Conservation (phyloP, 2,113 vertebrate genomes). For the Brienomyrus longianalis region DNA sequence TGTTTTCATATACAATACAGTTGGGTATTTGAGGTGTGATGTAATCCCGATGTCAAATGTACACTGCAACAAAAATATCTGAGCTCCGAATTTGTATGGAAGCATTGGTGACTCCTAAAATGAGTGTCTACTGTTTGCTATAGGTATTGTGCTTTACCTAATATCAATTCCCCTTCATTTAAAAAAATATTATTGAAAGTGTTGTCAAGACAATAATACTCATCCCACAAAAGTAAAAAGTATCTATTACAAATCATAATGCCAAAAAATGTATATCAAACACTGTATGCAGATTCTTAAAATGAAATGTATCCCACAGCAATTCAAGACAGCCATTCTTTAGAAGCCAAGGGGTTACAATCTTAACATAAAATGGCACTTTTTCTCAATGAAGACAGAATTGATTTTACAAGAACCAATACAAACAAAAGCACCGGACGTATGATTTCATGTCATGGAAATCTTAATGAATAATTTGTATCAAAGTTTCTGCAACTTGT, state of each 20-base stretch:
- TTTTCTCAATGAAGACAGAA: neutral
- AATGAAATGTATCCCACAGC: neutral
- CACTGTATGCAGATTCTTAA: neutral
- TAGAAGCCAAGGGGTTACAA: neutral
- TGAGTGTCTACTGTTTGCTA: neutral
- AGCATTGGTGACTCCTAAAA: neutral
- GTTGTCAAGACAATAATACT: neutral
- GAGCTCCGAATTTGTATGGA: neutral
- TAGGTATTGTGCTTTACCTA: neutral
- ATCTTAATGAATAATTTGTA: neutral
- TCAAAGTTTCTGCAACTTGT: neutral
- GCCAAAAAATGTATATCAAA: neutral
- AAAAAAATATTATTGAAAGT: neutral
- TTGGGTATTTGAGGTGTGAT: constrained; percentile 6
- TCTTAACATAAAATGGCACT: neutral
- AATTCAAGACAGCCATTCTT: neutral
- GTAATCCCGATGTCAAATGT: constrained; percentile 1
- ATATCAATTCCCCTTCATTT: neutral
- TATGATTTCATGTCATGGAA: neutral
- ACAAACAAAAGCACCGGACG: neutral
- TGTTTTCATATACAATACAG: constrained; percentile 53
- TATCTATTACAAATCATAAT: neutral
- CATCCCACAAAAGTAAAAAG: neutral
- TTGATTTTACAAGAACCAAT: neutral
- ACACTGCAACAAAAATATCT: neutral